Evolutionary conservation across 2,113 vertebrate species (phyloP).

Genomic region (Strix uralensis): DNA sequence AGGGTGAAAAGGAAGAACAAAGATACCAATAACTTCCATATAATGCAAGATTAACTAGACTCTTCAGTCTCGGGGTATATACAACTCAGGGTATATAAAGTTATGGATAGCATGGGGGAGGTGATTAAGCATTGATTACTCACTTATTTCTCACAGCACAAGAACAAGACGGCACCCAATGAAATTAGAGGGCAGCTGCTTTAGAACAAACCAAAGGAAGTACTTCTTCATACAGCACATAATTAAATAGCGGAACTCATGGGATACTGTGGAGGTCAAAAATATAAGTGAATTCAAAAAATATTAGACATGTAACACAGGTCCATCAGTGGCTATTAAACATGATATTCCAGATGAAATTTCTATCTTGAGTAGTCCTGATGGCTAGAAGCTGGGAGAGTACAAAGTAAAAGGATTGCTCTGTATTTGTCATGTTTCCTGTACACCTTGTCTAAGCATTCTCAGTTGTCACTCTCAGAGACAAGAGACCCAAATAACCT

Average conservation of each 20-base stretch:
- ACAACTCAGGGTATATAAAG: background rate
- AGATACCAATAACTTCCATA: background rate
- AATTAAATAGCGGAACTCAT: background rate
- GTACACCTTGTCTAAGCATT: background rate
- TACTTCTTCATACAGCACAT: slow-evolving; percentile 8
- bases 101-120: background rate
- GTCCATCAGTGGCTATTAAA: background rate
- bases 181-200: slow-evolving; percentile 42
- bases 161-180: slow-evolving; percentile 14
- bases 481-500: background rate
- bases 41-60: background rate
- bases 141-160: background rate
- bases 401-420: background rate
- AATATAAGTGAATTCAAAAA: background rate
- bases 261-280: background rate
- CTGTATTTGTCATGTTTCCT: background rate
- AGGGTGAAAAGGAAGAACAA: background rate
- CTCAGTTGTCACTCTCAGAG: background rate
- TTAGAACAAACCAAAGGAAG: slow-evolving; percentile 42
- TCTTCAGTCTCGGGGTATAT: background rate
- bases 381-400: background rate
- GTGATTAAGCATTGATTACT: slow-evolving; percentile 7
- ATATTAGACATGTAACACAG: background rate
- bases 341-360: background rate
- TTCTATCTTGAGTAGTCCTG: background rate